These are phyloP conservation scores for Ophion obscuratus DNA, from an alignment of 2,888 invertebrate genomes.

Conservation along the genomic window DNA sequence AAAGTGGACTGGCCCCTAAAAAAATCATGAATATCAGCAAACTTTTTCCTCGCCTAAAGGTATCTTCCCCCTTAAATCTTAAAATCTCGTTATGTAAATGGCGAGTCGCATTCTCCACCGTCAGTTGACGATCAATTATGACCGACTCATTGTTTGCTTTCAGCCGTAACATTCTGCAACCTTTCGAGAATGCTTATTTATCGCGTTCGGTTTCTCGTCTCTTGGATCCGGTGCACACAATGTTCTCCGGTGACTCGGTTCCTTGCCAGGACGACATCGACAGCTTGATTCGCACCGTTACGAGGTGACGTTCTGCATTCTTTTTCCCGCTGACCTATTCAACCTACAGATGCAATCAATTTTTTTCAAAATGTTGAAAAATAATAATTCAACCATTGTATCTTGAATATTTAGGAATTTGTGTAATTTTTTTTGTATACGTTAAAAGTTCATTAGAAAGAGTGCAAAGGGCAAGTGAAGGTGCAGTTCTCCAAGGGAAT, in stretches of 20 bases:
- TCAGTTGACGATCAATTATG: background rate
- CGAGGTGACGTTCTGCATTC: slow-evolving; percentile 84
- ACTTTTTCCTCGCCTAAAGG: too few relatives aligned
- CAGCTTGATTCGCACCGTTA: slow-evolving; percentile 88
- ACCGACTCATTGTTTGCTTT: slow-evolving; percentile 55
- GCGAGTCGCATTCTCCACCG: background rate
- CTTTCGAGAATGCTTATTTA: slow-evolving; percentile 94
- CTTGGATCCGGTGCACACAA: slow-evolving; percentile 93
- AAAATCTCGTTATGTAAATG: background rate
- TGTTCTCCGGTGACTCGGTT: slow-evolving; percentile 89
- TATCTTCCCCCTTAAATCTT: background rate
- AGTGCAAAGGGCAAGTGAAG: background rate
- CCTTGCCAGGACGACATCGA: slow-evolving; percentile 92
- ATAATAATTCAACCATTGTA: too few relatives aligned
- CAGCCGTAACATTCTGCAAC: slow-evolving; percentile 86
- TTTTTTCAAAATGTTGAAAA: background rate
- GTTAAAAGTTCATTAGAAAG: background rate
- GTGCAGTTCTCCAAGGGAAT: background rate
- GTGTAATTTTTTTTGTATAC: too few relatives aligned
- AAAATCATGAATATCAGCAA: too few relatives aligned
- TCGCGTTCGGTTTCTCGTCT: slow-evolving; percentile 93
- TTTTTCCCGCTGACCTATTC: background rate
- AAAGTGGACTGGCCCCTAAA: too few relatives aligned
- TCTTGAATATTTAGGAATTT: too few relatives aligned
- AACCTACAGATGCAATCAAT: background rate